Percentiles rank a stretch among this genome's conserved stretches.
Conservation (phyloP, 30 jellyfish, hydroid and myxozoan genomes). For the Aurelia coerulea region DNA sequence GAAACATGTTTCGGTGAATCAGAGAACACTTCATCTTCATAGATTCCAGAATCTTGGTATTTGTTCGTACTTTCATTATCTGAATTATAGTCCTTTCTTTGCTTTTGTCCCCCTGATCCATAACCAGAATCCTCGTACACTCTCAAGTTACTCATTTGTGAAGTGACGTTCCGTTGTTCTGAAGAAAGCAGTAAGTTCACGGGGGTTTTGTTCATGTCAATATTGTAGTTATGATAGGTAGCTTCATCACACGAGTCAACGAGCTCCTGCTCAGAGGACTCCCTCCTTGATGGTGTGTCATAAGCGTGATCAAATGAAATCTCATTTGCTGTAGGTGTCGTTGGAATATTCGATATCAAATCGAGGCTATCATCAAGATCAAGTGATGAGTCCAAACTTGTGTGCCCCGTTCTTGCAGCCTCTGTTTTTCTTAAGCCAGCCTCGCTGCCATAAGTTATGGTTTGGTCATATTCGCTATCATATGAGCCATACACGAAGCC, state of each 20-base stretch:
- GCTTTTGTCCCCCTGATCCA: slow-evolving; percentile 73
- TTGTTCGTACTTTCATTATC: slow-evolving; percentile 96
- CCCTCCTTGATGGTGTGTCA: slow-evolving; percentile 28
- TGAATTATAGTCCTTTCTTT: slow-evolving; percentile 73
- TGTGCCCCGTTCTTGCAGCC: slow-evolving; percentile 30
- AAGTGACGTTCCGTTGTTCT: slow-evolving; percentile 26
- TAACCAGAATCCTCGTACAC: slow-evolving; percentile 90
- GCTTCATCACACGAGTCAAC: slow-evolving; percentile 65
- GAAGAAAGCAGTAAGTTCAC: slow-evolving; percentile 49
- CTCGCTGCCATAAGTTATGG: slow-evolving; percentile 16
- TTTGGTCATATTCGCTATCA: slow-evolving; percentile 4
- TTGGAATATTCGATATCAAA: slow-evolving; percentile 59
- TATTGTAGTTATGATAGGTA: slow-evolving; percentile 35
- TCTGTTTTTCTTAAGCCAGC: slow-evolving; percentile 13
- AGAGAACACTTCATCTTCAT: slow-evolving; percentile 92
- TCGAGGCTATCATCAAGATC: slow-evolving; percentile 97
- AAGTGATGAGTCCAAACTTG: slow-evolving; percentile 55
- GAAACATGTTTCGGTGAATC: slow-evolving; percentile 84
- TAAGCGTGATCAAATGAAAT: slow-evolving; percentile 68
- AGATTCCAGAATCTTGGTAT: slow-evolving; percentile 96
- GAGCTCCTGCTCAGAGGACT: slow-evolving; percentile 60
- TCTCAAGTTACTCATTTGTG: slow-evolving; percentile 59
- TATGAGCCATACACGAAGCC: slow-evolving; percentile 87
- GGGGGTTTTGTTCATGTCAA: slow-evolving; percentile 42
- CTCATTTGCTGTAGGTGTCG: slow-evolving; percentile 52